phyloP scores from a whole-genome alignment of 2,797 vertebrate species.

The Malacoctenus gilli region DNA sequence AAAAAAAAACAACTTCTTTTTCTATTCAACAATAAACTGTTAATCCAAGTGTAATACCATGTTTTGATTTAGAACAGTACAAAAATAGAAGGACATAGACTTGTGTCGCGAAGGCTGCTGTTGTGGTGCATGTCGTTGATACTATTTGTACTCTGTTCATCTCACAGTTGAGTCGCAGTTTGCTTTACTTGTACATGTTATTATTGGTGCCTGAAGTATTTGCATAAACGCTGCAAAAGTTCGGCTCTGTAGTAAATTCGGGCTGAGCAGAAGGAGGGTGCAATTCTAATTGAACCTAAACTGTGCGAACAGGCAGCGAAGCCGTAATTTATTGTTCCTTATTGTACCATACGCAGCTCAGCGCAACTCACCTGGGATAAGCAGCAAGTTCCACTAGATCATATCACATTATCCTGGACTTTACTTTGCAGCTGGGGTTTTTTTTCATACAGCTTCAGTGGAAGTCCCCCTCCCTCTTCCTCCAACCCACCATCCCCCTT shows the following conservation, averaged over 20 bases:
- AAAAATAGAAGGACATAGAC: too few species aligned
- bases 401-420: not conserved
- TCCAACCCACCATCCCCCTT: not conserved
- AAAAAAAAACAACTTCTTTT: too few species aligned
- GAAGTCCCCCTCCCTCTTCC: not conserved
- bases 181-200: slow-evolving; percentile 9
- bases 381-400: not conserved
- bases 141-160: not conserved
- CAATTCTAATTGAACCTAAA: not conserved
- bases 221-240: not conserved
- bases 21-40: too few species aligned
- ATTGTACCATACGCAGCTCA: not conserved
- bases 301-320: not conserved
- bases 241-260: not conserved
- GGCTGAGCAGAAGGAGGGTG: not conserved
- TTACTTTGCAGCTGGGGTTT: not conserved
- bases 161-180: not conserved
- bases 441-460: not conserved
- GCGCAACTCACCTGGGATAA: not conserved
- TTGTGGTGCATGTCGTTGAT: too few species aligned
- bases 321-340: not conserved
- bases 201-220: slow-evolving; percentile 5
- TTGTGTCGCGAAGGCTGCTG: too few species aligned
- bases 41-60: too few species aligned
- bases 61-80: too few species aligned